Base-by-base conservation (phyloP, 2,888 invertebrate species). In the Drosophila ezoana region DNA sequence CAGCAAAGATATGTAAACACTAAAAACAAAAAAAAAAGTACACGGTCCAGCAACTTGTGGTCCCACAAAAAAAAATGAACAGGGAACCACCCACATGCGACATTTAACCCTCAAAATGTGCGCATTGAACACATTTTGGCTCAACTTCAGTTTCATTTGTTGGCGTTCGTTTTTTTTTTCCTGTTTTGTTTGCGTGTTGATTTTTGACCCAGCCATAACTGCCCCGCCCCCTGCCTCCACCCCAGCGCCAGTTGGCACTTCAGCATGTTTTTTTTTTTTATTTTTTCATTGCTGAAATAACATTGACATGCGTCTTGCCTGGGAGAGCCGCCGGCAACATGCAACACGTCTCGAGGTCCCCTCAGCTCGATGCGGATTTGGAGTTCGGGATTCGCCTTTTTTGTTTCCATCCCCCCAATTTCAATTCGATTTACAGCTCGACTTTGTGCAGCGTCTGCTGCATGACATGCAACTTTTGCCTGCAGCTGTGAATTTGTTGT, bases 231-330 rank as follows among this genome's bases (percentile, higher is more conserved):
- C 41, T 33, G 11, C 14, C 38, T 3, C 37, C 10, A 11, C 14
- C n/a, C 37, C 23, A 6, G 20, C 49, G 37, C 10, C 52, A 41
- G 57, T 53, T 38, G 45, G 33, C 51, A 60, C 54, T 67, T 49
- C 37, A 58, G 28, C 28, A 0, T 28, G 44, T 65, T 6, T 56
- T 78, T 75, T n/a, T 73, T 75, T 68, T 68, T 64, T 77, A 59
- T 73, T 68, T 85, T 81, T 83, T 77, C 78, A 72, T 77, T 87
- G 82, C 70, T 85, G 77, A 73, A 85, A 85, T 82, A 85, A 89
- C 86, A 85, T 87, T 85, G 89, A 89, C 89, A 85, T 79, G 89
- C 87, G 84, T 81, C 89, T 87, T 84, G 78, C 64, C 58, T 64
- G 74, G 47, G 64, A 45, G 45, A 47, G 48, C 47, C 58, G 37